Conservation (phyloP, 2,113 vertebrate genomes). For the Perca schrenkii region DNA sequence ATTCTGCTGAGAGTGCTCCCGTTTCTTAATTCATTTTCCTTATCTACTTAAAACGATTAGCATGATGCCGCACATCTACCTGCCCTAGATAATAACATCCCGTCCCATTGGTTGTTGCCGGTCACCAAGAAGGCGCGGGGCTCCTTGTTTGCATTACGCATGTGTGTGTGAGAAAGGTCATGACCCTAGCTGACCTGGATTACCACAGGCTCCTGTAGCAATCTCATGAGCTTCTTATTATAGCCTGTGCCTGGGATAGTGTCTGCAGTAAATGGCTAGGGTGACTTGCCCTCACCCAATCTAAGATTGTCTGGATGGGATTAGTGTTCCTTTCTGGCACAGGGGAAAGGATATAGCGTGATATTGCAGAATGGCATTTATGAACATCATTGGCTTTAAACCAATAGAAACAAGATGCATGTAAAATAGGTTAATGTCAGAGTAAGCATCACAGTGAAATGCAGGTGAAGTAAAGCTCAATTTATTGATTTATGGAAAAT, state of each 20-base stretch:
- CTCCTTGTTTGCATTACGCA: constrained; percentile 4
- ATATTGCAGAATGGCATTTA: neutral
- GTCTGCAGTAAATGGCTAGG: constrained; percentile 43
- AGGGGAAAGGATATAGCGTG: neutral
- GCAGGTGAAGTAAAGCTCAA: constrained; percentile 74
- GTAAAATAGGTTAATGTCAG: neutral
- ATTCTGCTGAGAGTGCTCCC: constrained; percentile 39
- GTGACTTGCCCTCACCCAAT: constrained; percentile 47
- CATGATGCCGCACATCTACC: neutral
- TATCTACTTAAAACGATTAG: constrained; percentile 53
- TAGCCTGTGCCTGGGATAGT: constrained; percentile 57
- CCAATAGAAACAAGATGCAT: neutral
- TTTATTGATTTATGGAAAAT: constrained; percentile 84
- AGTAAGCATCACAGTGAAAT: constrained; percentile 45
- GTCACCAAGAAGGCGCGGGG: neutral
- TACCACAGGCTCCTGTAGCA: constrained; percentile 55
- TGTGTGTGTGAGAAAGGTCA: constrained; percentile 45
- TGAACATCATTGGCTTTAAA: neutral
- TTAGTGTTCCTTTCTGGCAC: constrained; percentile 46
- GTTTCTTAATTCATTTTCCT: constrained; percentile 50
- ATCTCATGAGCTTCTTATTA: constrained; percentile 75
- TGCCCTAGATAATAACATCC: constrained; percentile 47
- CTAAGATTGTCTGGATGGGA: constrained; percentile 35
- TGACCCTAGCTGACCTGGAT: constrained; percentile 68
- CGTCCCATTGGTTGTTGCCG: constrained; percentile 23